Evolutionary conservation across 2,797 vertebrate species (phyloP), one percentile per base, ranked within the genome.

Genomic region (Nasua narica): DNA sequence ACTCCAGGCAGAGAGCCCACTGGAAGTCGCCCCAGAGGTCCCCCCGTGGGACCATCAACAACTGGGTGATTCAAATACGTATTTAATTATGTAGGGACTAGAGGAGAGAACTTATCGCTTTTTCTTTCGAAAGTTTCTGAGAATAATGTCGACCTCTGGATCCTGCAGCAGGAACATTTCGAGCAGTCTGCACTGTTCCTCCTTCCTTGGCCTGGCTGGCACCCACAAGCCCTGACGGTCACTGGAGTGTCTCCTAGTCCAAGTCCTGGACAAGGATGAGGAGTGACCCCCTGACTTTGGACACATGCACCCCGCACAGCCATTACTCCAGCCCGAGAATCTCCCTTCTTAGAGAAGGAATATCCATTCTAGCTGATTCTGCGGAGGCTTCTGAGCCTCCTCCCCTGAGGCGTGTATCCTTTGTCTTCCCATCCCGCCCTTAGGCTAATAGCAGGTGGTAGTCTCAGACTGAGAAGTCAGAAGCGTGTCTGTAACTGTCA

Each of bases 101-200:
- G 74, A 93, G 84, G n/a, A 62, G 56, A 81, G 82, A 62, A 84
- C 88, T 91, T 46, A 37, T 27, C 48, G 15, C 21, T 67, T 87
- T 65, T 72, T 50, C 50, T 87, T 89, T 93, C 62, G 3, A 90
- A 94, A 91, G 93, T 97, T 97, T 97, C 62, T n/a, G 77, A 78
- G 50, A 67, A 23, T 58, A 48, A 50, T 19, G 29, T 19, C 87
- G 91, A 69, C 70, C 74, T 79, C 40, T 37, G 79, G 52, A 19
- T 77, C 52, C 14, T 21, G 40, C 23, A 18, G 43, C 1, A 1
- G 23, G 89, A 5, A 83, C 46, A 37, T 52, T 40, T 46, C 54
- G 43, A 67, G 90, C 86, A 52, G 23, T 52, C 50, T 60, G 43
- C n/a, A 40, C 62, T 43, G 3, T 15, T 48, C 32, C 14, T 87